Percentiles rank a stretch among this genome's conserved stretches.
These are phyloP conservation scores for Amniataba percoides DNA, from an alignment of 2,797 vertebrate genomes.

Conservation along the genomic window DNA sequence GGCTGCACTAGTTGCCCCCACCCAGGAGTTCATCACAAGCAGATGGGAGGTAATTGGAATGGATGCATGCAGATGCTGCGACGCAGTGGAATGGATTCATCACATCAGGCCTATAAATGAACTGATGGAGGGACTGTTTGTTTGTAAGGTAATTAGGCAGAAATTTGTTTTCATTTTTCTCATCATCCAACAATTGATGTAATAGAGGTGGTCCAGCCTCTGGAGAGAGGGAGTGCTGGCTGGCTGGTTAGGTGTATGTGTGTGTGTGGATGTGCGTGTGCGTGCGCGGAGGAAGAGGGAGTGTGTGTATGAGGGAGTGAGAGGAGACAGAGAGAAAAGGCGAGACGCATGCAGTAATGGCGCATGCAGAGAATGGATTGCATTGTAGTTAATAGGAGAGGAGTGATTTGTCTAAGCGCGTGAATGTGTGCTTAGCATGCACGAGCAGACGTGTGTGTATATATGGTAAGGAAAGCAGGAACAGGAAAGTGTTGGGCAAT, in stretches of 20 bases:
- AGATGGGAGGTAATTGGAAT: slow-evolving; percentile 91
- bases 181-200: slow-evolving; percentile 83
- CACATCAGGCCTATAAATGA: slow-evolving; percentile 87
- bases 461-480: slow-evolving; percentile 7
- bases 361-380: slow-evolving; percentile 26
- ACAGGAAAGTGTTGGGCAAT: slow-evolving; percentile 3
- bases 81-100: slow-evolving; percentile 88
- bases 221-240: slow-evolving; percentile 55
- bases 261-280: slow-evolving; percentile 13
- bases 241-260: slow-evolving; percentile 39
- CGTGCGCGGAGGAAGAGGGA: slow-evolving; percentile 1
- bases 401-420: slow-evolving; percentile 32
- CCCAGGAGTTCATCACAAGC: slow-evolving; percentile 82
- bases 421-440: slow-evolving; percentile 24
- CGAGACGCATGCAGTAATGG: slow-evolving; percentile 13
- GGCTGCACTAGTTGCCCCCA: slow-evolving; percentile 73
- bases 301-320: neutral
- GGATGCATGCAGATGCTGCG: slow-evolving; percentile 90
- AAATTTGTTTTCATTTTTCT: slow-evolving; percentile 93
- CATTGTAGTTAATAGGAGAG: slow-evolving; percentile 27
- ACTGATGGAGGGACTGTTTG: slow-evolving; percentile 89
- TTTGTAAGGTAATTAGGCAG: slow-evolving; percentile 94
- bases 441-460: slow-evolving; percentile 11
- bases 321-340: neutral
- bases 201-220: slow-evolving; percentile 74